phyloP scores from a whole-genome alignment of 2,113 vertebrate species.

The Clupea harengus region DNA sequence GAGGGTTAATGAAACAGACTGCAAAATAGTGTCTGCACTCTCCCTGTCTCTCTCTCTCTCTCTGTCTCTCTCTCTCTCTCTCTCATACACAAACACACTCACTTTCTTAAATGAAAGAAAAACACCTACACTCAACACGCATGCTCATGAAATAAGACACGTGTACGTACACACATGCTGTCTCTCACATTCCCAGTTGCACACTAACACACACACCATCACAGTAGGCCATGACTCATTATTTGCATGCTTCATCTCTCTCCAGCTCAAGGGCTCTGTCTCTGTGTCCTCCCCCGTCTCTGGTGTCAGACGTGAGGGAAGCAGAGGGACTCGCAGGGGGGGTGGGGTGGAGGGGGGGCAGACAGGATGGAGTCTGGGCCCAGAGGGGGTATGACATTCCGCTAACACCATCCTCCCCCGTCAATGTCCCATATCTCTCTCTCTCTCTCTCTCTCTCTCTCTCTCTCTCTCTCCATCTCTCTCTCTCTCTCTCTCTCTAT shows the following conservation, averaged over 20 bases:
- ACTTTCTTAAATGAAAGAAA: not conserved
- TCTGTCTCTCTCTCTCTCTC: not conserved
- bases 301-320: not conserved
- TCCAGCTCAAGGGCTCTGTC: not conserved
- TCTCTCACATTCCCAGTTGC: not conserved
- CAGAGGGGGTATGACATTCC: conserved; percentile 17
- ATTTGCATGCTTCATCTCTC: not conserved
- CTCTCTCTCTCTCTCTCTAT: not conserved
- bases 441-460: not conserved
- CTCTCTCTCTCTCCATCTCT: not conserved
- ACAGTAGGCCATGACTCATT: not conserved
- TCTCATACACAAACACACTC: not conserved
- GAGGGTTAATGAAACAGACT: not conserved
- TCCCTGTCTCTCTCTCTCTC: not conserved
- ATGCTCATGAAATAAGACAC: conserved; percentile 4
- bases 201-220: not conserved
- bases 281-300: not conserved
- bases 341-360: not conserved
- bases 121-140: not conserved
- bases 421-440: not conserved
- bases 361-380: conserved; percentile 21
- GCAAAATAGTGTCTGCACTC: not conserved
- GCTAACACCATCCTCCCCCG: not conserved
- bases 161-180: not conserved
- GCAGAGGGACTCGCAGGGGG: not conserved